Evolutionary conservation across 2,888 invertebrate species (phyloP).

Genomic region (Acrobasis suavella): DNA sequence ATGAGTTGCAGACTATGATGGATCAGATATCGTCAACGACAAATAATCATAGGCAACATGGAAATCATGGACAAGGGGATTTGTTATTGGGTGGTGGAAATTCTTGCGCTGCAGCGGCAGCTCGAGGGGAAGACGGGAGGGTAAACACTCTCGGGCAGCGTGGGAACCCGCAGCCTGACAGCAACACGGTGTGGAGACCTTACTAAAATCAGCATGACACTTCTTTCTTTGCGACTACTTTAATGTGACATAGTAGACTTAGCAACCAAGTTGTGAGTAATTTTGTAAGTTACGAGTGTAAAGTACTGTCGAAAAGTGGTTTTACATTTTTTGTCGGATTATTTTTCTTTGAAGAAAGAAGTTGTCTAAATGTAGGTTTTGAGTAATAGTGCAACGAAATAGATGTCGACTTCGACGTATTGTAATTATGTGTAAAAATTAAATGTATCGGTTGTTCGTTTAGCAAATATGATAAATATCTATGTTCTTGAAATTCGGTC

Average conservation of each 20-base stretch:
- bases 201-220: constrained; percentile 78
- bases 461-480: constrained; percentile 39
- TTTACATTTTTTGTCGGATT: constrained; percentile 30
- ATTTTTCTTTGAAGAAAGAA: constrained; percentile 37
- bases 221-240: constrained; percentile 43
- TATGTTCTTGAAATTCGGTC: constrained; percentile 60
- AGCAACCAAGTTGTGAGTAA: constrained; percentile 25
- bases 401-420: constrained; percentile 44
- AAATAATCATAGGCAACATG: constrained; percentile 78
- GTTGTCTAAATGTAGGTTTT: constrained; percentile 37
- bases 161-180: constrained; percentile 84
- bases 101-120: constrained; percentile 82
- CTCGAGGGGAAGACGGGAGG: constrained; percentile 81
- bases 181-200: constrained; percentile 90
- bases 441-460: constrained; percentile 42
- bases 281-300: background rate
- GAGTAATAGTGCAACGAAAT: constrained; percentile 60
- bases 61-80: constrained; percentile 65
- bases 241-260: constrained; percentile 31
- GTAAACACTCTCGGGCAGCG: constrained; percentile 80
- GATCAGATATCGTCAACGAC: constrained; percentile 88
- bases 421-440: constrained; percentile 52
- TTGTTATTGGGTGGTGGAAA: constrained; percentile 82
- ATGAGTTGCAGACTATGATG: constrained; percentile 89
- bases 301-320: constrained; percentile 34